Percentiles rank a stretch among this genome's conserved stretches.
Evolutionary conservation across 2,113 vertebrate species (phyloP).

Genomic region (Aviceda subcristata): DNA sequence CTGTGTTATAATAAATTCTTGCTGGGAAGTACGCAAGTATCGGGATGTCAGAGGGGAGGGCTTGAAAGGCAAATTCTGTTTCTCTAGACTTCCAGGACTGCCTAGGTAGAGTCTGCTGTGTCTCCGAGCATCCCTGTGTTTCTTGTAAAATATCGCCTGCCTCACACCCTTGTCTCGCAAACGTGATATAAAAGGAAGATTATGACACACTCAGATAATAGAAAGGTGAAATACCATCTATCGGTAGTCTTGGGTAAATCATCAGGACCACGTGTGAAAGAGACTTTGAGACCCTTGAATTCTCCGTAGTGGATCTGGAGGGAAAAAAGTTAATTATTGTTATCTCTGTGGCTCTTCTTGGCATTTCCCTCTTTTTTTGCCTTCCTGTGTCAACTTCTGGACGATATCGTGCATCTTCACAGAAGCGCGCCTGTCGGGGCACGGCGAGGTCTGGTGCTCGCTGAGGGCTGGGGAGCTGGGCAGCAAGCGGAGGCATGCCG

Average conservation of each 20-base stretch:
- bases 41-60: not conserved
- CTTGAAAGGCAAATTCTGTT: not conserved
- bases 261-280: not conserved
- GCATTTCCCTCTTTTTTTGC: not conserved
- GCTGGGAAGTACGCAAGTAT: not conserved
- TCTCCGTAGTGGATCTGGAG: accelerated
- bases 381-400: no score
- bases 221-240: not conserved
- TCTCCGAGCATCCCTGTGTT: not conserved
- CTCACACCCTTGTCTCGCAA: not conserved
- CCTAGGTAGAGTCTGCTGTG: accelerated
- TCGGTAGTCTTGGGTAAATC: not conserved
- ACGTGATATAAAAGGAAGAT: not conserved
- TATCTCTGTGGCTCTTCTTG: not conserved
- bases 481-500: accelerated
- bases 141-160: not conserved
- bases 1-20: not conserved
- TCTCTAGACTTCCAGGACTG: not conserved
- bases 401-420: not conserved
- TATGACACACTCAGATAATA: not conserved
- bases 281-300: not conserved
- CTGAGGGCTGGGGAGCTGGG: not conserved
- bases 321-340: not conserved
- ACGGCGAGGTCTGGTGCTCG: accelerated
- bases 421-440: accelerated